A percentile compares a stretch with the other conserved stretches of the same genome.
phyloP scores from a whole-genome alignment of 2,888 invertebrate species.

The Xestia xanthographa region DNA sequence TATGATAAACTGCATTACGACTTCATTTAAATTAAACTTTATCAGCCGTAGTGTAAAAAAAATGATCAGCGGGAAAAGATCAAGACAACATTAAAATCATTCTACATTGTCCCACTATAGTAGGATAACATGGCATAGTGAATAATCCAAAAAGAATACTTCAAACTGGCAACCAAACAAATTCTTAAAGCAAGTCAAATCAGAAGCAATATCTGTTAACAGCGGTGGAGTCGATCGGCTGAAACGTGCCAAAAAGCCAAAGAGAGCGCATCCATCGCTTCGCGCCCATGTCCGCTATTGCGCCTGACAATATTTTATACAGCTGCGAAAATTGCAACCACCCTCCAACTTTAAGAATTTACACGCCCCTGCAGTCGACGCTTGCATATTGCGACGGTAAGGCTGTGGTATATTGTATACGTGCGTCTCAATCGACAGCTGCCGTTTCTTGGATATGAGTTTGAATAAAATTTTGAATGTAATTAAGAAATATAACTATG shows the following conservation, averaged over 20 bases:
- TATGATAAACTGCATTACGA: no score
- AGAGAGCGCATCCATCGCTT: conserved; percentile 77
- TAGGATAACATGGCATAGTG: background rate
- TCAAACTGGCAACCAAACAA: background rate
- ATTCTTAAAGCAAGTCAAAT: conserved; percentile 26
- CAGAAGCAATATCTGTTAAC: conserved; percentile 55
- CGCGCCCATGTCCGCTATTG: conserved; percentile 73
- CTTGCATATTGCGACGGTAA: conserved; percentile 76
- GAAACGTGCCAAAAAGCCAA: conserved; percentile 83
- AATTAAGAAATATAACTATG: background rate
- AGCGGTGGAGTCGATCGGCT: conserved; percentile 37
- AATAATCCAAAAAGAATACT: background rate
- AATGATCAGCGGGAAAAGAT: background rate
- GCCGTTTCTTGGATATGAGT: background rate
- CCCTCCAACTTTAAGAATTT: conserved; percentile 87
- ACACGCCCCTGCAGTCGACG: conserved; percentile 77
- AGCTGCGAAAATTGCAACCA: conserved; percentile 86
- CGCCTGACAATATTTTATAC: conserved; percentile 86
- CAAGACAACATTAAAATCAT: background rate
- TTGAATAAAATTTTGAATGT: conserved; percentile 1
- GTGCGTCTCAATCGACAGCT: conserved; percentile 23
- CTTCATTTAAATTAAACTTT: background rate
- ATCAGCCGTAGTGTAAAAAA: background rate
- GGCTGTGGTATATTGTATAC: conserved; percentile 61
- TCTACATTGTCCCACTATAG: background rate